Conservation (phyloP, 2,888 invertebrate species). For the Nycteola revayana region DNA sequence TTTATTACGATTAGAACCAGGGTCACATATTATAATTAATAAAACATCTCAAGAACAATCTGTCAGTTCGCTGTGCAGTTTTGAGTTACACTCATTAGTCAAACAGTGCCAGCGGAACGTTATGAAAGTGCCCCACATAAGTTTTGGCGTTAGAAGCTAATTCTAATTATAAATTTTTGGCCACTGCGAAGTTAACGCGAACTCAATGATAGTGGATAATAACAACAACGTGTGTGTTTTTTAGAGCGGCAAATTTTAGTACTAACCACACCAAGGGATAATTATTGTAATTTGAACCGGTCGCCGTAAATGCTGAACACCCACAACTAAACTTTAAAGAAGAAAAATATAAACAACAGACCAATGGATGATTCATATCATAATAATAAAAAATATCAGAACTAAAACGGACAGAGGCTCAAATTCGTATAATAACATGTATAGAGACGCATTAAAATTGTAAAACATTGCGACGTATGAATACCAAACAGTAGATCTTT, state of each 20-base stretch:
- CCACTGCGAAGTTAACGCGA: slow-evolving; percentile 46
- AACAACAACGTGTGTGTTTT: slow-evolving; percentile 13
- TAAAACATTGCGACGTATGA: slow-evolving; percentile 16
- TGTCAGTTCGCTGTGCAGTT: slow-evolving; percentile 25
- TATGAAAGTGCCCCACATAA: slow-evolving; percentile 58
- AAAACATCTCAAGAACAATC: slow-evolving; percentile 20
- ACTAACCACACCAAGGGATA: slow-evolving; percentile 7
- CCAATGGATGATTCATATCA: too few species aligned
- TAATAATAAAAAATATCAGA: too few species aligned
- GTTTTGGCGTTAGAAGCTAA: slow-evolving; percentile 50
- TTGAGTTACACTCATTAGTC: slow-evolving; percentile 43
- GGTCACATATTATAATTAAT: slow-evolving; percentile 16
- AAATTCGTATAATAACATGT: too few species aligned
- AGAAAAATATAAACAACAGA: too few species aligned
- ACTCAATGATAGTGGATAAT: slow-evolving; percentile 21
- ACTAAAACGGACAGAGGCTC: too few species aligned
- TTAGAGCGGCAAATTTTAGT: slow-evolving; percentile 15
- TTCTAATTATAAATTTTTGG: slow-evolving; percentile 55
- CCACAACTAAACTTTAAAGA: too few species aligned
- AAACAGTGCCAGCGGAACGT: slow-evolving; percentile 48
- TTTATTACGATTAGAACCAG: background rate
- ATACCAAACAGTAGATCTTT: slow-evolving; percentile 27
- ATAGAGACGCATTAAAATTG: slow-evolving; percentile 7
- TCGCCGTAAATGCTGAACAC: too few species aligned
- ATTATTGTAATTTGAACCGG: slow-evolving; percentile 8